phyloP scores from a whole-genome alignment of 2,113 vertebrate species.

The Chaetops frenatus region DNA sequence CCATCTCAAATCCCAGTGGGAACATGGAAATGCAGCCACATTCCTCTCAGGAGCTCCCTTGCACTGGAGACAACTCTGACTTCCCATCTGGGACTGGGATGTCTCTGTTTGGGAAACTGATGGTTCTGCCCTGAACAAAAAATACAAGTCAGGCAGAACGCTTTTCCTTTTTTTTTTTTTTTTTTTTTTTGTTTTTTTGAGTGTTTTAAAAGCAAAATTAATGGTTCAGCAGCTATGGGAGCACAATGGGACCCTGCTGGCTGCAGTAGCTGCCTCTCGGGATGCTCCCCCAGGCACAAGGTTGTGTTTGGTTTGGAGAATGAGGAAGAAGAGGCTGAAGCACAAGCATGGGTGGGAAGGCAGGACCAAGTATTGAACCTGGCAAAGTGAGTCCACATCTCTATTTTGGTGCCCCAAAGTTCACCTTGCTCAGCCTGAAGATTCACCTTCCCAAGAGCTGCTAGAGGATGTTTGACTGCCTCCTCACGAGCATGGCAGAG shows the following conservation, averaged over 20 bases:
- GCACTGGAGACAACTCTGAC: not conserved
- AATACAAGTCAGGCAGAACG: not conserved
- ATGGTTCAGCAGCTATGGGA: not conserved
- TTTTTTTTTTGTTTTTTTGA: too few species aligned
- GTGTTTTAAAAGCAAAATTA: not conserved
- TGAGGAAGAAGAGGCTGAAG: not conserved
- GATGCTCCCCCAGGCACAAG: fast-evolving
- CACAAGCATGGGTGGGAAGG: not conserved
- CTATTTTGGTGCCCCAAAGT: not conserved
- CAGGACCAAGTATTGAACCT: not conserved
- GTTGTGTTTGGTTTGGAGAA: fast-evolving
- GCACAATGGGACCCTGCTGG: not conserved
- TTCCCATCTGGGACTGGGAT: not conserved
- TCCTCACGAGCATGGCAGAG: not conserved
- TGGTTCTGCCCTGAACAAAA: not conserved
- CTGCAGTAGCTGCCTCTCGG: fast-evolving
- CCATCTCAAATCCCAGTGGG: not conserved
- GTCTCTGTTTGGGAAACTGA: not conserved
- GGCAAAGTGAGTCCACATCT: fast-evolving
- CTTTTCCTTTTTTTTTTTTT: not conserved
- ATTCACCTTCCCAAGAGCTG: not conserved
- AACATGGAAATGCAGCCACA: not conserved
- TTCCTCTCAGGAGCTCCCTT: not conserved
- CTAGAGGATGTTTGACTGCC: not conserved
- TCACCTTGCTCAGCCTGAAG: not conserved